phyloP scores from a whole-genome alignment of 1,140 invertebrate genomes.

The Brachionus koreanus region DNA sequence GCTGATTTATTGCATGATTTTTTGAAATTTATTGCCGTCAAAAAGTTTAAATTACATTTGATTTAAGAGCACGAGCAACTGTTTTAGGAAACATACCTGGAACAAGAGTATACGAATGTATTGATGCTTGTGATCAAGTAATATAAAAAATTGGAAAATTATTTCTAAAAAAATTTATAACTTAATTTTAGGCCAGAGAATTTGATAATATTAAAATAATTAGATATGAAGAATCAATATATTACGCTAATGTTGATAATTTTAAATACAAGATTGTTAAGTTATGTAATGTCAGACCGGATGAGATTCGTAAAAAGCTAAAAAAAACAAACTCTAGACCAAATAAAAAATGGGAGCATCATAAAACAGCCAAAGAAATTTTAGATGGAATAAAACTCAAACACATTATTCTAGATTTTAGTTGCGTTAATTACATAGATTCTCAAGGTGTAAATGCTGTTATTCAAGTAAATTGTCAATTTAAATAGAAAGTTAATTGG shows the following conservation, averaged over 20 bases:
- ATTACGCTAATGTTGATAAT: constrained; percentile 27
- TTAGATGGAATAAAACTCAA: background rate
- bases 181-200: constrained; percentile 35
- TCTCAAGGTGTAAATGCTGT: constrained; percentile 37
- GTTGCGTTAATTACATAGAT: constrained; percentile 42
- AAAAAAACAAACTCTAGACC: constrained; percentile 14
- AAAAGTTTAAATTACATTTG: background rate
- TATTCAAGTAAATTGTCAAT: constrained; percentile 1
- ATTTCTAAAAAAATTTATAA: background rate
- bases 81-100: constrained; percentile 44
- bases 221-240: constrained; percentile 40
- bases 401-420: constrained; percentile 40
- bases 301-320: background rate
- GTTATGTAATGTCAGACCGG: background rate
- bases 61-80: constrained; percentile 28
- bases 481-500: background rate
- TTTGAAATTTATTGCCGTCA: background rate
- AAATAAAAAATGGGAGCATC: background rate
- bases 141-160: background rate
- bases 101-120: constrained; percentile 43
- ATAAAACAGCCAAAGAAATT: background rate
- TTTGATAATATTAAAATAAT: constrained; percentile 41
- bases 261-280: constrained; percentile 30
- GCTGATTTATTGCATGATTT: background rate
- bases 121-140: constrained; percentile 40